These are phyloP conservation scores for Sphinx pinastri DNA, from an alignment of 2,888 invertebrate species.

Conservation along the genomic window DNA sequence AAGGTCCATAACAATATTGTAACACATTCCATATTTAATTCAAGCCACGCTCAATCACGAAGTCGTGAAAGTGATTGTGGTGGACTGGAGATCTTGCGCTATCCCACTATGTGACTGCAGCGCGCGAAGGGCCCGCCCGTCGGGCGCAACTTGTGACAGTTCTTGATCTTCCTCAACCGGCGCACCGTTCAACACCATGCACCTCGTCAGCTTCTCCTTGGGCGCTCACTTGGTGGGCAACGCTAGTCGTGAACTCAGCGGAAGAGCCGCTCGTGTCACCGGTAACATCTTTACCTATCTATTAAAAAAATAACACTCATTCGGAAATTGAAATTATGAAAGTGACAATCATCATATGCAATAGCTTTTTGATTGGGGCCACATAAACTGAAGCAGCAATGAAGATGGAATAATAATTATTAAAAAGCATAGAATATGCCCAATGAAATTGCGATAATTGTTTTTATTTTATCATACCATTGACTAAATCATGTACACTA, in stretches of 20 bases:
- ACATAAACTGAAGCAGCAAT: too few relatives aligned
- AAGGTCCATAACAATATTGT: too few relatives aligned
- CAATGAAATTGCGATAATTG: too few relatives aligned
- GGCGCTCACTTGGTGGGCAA: conserved; percentile 76
- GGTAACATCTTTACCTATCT: conserved; percentile 49
- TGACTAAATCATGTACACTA: too few relatives aligned
- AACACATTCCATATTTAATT: conserved; percentile 14
- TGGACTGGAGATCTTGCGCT: conserved; percentile 69
- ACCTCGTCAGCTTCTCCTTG: conserved; percentile 76
- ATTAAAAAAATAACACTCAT: neutral
- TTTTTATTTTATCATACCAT: too few relatives aligned
- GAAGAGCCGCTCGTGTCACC: conserved; percentile 66
- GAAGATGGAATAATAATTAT: too few relatives aligned
- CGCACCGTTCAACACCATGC: conserved; percentile 56
- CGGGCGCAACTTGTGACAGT: conserved; percentile 68
- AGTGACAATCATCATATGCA: too few relatives aligned
- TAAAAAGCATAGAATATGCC: too few relatives aligned
- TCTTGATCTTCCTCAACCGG: conserved; percentile 65
- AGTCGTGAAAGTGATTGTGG: conserved; percentile 63
- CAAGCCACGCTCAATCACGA: conserved; percentile 44
- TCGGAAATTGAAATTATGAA: too few relatives aligned
- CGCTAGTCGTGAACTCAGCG: conserved; percentile 63
- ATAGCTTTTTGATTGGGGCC: too few relatives aligned
- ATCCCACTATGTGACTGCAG: conserved; percentile 60
- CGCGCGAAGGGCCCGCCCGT: conserved; percentile 61